These are phyloP conservation scores for Aquatica leii DNA, from an alignment of 2,888 invertebrate genomes.

Conservation along the genomic window DNA sequence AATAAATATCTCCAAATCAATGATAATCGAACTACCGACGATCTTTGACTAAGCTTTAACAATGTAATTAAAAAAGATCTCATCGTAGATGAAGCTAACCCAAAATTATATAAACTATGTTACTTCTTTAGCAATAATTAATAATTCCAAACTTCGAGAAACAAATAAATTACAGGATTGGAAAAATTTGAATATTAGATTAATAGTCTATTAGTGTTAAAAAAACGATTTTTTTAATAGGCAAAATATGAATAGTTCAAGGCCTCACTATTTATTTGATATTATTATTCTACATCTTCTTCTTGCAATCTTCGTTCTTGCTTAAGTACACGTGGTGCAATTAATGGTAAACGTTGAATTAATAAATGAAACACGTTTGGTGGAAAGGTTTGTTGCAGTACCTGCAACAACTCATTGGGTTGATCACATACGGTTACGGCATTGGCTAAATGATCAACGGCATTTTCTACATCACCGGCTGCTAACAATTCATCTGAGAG, in stretches of 20 bases:
- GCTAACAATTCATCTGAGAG: conserved; percentile 91
- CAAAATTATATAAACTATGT: too few species aligned
- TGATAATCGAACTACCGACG: too few species aligned
- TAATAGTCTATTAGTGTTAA: too few species aligned
- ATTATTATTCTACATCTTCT: conserved; percentile 57
- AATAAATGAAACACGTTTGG: conserved; percentile 93
- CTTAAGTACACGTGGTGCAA: conserved; percentile 58
- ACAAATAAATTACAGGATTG: too few species aligned
- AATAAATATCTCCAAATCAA: too few species aligned
- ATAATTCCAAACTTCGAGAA: too few species aligned
- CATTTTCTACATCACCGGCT: conserved; percentile 85
- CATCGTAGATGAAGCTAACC: too few species aligned
- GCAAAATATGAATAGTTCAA: conserved; percentile 41
- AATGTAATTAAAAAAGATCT: too few species aligned
- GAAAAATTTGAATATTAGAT: too few species aligned
- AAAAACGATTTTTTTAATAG: conserved; percentile 38
- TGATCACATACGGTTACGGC: conserved; percentile 98
- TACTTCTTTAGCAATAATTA: too few species aligned
- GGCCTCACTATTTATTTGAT: conserved; percentile 24
- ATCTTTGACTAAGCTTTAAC: too few species aligned
- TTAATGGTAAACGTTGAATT: conserved; percentile 80
- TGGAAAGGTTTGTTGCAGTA: conserved; percentile 93
- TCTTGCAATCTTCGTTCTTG: conserved; percentile 57
- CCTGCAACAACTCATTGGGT: conserved; percentile 85
- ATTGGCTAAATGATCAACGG: conserved; percentile 95